Percentiles rank a stretch among this genome's conserved stretches.
These are phyloP conservation scores for Oligia latruncula DNA, from an alignment of 2,888 invertebrate species.

Conservation along the genomic window DNA sequence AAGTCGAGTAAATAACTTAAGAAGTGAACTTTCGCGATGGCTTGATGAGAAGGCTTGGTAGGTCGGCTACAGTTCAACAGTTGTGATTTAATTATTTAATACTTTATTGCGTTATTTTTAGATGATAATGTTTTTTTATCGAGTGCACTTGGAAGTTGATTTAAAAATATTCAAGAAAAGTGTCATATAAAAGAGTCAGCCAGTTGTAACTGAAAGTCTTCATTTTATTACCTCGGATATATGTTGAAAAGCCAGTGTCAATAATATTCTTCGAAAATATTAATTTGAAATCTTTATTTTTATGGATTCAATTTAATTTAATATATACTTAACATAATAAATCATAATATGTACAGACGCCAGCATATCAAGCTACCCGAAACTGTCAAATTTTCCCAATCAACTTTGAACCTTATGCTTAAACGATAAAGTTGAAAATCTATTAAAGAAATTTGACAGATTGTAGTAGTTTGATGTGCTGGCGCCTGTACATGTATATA, in stretches of 20 bases:
- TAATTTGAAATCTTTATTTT: neutral
- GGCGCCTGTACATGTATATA: no score
- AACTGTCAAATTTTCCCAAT: no score
- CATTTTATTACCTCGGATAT: neutral
- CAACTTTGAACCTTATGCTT: no score
- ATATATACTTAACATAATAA: no score
- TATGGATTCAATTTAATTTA: no score
- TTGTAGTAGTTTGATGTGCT: no score
- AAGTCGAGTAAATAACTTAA: slow-evolving; percentile 37
- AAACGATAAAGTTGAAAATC: no score
- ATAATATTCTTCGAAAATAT: neutral
- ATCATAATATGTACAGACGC: no score
- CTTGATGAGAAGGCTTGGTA: slow-evolving; percentile 15
- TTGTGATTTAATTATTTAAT: slow-evolving; percentile 2
- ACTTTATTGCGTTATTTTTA: neutral
- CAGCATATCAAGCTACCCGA: no score
- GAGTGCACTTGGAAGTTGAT: no score
- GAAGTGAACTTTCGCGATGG: slow-evolving; percentile 25
- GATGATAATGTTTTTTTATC: neutral
- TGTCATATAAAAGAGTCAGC: neutral
- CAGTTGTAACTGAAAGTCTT: neutral
- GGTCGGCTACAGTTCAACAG: neutral
- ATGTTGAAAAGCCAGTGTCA: neutral
- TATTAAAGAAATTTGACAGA: no score
- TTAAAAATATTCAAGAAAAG: neutral